A percentile compares a stretch with the other conserved stretches of the same genome.
Evolutionary conservation across 2,113 vertebrate species (phyloP).

Genomic region (Cryptotis parvus): DNA sequence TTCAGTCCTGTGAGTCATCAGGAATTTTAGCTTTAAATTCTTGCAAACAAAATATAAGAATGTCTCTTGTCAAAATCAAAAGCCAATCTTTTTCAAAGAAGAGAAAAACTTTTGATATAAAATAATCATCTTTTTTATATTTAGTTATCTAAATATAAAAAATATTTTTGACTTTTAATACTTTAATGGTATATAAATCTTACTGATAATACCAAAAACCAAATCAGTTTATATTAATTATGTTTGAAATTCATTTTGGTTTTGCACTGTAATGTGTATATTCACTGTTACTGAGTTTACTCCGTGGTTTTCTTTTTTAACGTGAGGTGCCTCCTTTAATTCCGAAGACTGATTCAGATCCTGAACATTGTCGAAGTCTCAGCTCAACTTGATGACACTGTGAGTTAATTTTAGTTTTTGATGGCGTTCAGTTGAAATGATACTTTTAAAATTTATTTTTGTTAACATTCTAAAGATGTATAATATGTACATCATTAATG

Average conservation of each 20-base stretch:
- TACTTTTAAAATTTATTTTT: slow-evolving; percentile 9
- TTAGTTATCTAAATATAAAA: slow-evolving; percentile 27
- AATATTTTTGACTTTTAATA: slow-evolving; percentile 27
- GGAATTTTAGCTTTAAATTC: too few relatives aligned
- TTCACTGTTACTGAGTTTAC: slow-evolving; percentile 6
- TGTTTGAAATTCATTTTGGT: neutral
- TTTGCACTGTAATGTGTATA: neutral
- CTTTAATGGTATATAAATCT: neutral
- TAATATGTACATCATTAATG: neutral
- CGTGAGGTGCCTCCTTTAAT: slow-evolving; percentile 95
- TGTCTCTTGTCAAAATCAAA: slow-evolving; percentile 5
- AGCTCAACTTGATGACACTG: slow-evolving; percentile 98
- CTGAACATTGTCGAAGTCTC: slow-evolving; percentile 96
- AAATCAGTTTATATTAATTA: neutral
- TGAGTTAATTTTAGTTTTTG: slow-evolving; percentile 87
- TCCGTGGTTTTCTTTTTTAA: slow-evolving; percentile 28
- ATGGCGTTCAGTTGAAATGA: slow-evolving; percentile 1
- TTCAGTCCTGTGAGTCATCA: too few relatives aligned
- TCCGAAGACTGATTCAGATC: slow-evolving; percentile 95
- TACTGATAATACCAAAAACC: neutral
- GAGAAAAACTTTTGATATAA: slow-evolving; percentile 19
- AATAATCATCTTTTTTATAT: slow-evolving; percentile 11
- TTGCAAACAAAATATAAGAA: neutral
- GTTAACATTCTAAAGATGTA: neutral
- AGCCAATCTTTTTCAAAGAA: neutral